Percentiles rank a stretch among this genome's conserved stretches.
phyloP scores from a whole-genome alignment of 2,113 vertebrate genomes.

The Dascyllus trimaculatus region DNA sequence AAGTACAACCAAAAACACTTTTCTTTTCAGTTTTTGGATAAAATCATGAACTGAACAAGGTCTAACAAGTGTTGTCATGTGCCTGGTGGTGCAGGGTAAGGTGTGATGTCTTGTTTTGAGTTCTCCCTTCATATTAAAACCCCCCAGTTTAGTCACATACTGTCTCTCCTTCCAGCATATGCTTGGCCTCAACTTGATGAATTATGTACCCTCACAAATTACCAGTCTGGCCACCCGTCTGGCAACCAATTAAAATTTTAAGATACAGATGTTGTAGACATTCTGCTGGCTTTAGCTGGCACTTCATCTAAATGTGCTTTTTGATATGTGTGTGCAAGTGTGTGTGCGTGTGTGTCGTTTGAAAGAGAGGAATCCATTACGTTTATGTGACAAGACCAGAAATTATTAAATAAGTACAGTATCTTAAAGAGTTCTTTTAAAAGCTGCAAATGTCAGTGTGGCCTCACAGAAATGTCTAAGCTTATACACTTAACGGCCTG shows the following conservation, averaged over 20 bases:
- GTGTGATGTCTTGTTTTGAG: conserved; percentile 17
- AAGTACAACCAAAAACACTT: too few relatives aligned
- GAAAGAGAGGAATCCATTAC: conserved; percentile 48
- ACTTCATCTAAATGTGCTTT: conserved; percentile 57
- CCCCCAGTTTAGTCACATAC: conserved; percentile 29
- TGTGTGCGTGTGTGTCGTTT: conserved; percentile 10
- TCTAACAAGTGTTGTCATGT: not conserved
- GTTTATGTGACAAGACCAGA: conserved; percentile 56
- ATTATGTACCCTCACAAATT: conserved; percentile 80
- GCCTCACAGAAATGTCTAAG: not conserved
- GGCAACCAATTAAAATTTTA: conserved; percentile 80
- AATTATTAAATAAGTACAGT: conserved; percentile 59
- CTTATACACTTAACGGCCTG: conserved; percentile 10
- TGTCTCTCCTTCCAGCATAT: conserved; percentile 59
- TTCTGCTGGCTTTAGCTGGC: conserved; percentile 63
- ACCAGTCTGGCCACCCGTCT: conserved; percentile 71
- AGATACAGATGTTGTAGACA: conserved; percentile 75
- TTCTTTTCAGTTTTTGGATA: not conserved
- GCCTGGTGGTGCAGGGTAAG: not conserved
- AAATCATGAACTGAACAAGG: conserved; percentile 12
- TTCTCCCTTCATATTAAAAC: conserved; percentile 49
- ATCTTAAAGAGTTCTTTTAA: conserved; percentile 26
- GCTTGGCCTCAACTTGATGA: conserved; percentile 67
- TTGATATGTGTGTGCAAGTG: conserved; percentile 40
- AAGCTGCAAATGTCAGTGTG: not conserved